Base-by-base conservation (phyloP, 2,888 invertebrate species). In the Aphidius colemani region DNA sequence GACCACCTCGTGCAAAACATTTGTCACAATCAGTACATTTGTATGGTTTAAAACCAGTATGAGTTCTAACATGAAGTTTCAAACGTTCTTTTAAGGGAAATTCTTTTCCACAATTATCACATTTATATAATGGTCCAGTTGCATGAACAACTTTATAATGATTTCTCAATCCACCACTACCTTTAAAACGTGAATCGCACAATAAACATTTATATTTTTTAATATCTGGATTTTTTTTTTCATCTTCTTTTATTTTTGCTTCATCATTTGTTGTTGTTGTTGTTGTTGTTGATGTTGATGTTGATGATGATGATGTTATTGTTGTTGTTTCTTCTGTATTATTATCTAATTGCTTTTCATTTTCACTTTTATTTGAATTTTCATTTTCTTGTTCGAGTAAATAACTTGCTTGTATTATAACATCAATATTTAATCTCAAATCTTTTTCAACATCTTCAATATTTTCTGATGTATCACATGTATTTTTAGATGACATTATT, bases 11-110 rank as follows among this genome's bases (percentile, higher is more conserved):
- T 0, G 90, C 90, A 74, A 91, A 91, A 44, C 83, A 85, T 75
- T 90, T 90, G 41, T 85, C 83, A 73, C 91, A 90, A 45, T 85
- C 78, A 8, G 84, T 77, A 74, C 90, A 90, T 50, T 84, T 83
- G 81, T 90, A 90, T 0, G 90, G 89, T 71, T 89, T 88, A 72
- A 88, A 88, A 3, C 90, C 90, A 0, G 89, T 88, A 78, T 94
- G 94, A 11, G 88, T 86, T 7, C 90, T 85, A 73, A 92, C 84
- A 80, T 94, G 94, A 59, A 90, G 81, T 69, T 88, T 86, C 61
- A 94, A 83, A 45, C 92, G 87, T 74, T 92, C 91, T 80, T 93
- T 90, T 10, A 91, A 83, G 0, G 90, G 88, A 78, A 94, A 94
- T 44, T 88, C 86, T 77, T 91, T 92, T 58, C 88, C 86, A 78